Evolutionary conservation across 2,797 vertebrate species (phyloP), one percentile per base, ranked within the genome.

Genomic region (Oreochromis grahami): DNA sequence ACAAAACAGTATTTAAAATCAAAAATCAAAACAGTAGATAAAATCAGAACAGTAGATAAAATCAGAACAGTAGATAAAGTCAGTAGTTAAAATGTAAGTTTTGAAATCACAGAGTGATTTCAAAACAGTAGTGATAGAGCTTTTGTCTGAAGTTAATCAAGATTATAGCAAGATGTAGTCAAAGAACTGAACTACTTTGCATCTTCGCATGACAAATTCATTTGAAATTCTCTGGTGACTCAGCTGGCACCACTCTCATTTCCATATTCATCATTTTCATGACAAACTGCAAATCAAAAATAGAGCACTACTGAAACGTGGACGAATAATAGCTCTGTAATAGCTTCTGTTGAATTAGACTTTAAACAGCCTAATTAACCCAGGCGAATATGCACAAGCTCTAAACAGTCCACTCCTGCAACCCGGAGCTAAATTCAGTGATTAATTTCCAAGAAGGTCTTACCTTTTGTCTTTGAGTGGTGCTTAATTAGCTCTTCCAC

Each of bases 381-480:
- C 45, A 29, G 13, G 36, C 3, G 7, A 11, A 52, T 76, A 38
- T 80, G 14, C 41, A 55, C 50, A 53, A 78, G 7, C 21, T 17
- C 43, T 4, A 81, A 65, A 83, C 53, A 45, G 15, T 17, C 29
- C 72, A 60, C 36, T 19, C 45, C 55, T 21, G 21, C 38, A 81
- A 58, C 12, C 36, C 21, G 5, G 12, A 63, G 29, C 51, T 70
- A 45, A 55, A 74, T 7, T 56, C n/a, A 41, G 48, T 2, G n/a
- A 13, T 13, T 53, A 5, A 52, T 9, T 29, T 58, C 51, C 51
- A 45, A 15, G 1, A 34, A 24, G 4, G 14, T 36, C 83, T 87
- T 89, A 91, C 92, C 90, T 86, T 85, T 56, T 79, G 81, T 77
- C 56, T 86, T 29, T 65, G 77, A 65, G 15, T 53, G 77, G 60